Base-by-base conservation (phyloP, 2,113 vertebrate genomes). In the Pungitius pungitius region DNA sequence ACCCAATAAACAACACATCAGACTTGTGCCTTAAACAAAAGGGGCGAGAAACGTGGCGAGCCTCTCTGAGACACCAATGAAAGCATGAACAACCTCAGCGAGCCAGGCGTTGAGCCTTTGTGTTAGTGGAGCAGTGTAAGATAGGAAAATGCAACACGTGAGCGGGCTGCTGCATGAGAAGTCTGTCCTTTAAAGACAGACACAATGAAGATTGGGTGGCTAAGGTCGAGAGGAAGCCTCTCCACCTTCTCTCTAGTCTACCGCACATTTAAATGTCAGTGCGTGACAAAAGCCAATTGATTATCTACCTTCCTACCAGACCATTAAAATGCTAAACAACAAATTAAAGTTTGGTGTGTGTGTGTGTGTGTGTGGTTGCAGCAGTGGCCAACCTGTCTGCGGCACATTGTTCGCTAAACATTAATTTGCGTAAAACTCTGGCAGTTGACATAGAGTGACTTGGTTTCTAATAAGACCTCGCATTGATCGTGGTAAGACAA, bases 321-420 rank as follows among this genome's bases (percentile, higher is more conserved):
- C 81, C 84, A 85, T 90, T 87, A 84, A 92, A 91, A 93, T 91
- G 88, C 91, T 92, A 87, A 92, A 86, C 88, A 90, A 91, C 90
- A 89, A 92, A 93, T 92, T 90, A 93, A 89, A 93, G 80, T 89
- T 90, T 26, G 82, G 69, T 71, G 51, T 85, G 79, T 35, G 33
- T 35, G 4, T 35, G 33, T 35, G 33, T 35, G 33, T 35, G 33
- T 35, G 72, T 69, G 51, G 84, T 77, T 78, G 85, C 82, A 69
- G 89, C 82, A 52, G 85, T 27, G 40, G 75, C 77, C 3, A 18
- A 79, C 72, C 73, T 85, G 81, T 81, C 76, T 61, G 80, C 62
- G 30, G 61, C 39, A 72, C 82, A 84, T 87, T 88, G 83, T 88
- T 89, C 78, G 65, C 83, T 87, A 81, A 69, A 80, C 75, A 78